These are phyloP conservation scores for Leptopilina myrica DNA, from an alignment of 2,888 invertebrate species.

Conservation along the genomic window DNA sequence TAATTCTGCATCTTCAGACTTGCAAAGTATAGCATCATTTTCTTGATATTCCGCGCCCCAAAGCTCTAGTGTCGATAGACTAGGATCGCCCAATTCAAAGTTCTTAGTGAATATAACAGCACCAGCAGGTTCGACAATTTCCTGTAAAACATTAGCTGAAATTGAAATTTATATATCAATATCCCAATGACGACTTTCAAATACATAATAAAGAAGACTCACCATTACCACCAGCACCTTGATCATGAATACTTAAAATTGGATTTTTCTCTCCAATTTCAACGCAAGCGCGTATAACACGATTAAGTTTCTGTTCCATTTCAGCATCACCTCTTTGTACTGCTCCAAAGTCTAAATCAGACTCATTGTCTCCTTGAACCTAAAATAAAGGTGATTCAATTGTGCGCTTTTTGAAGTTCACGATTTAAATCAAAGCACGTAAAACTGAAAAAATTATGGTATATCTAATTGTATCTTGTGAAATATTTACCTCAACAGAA, in stretches of 20 bases:
- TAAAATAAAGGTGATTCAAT: constrained; percentile 52
- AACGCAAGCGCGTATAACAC: constrained; percentile 94
- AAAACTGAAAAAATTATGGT: too few relatives aligned
- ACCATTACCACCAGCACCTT: constrained; percentile 98
- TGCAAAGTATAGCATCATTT: constrained; percentile 92
- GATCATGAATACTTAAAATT: constrained; percentile 97
- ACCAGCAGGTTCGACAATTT: constrained; percentile 96
- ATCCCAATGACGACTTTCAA: too few relatives aligned
- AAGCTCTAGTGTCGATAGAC: constrained; percentile 93
- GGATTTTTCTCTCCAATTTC: constrained; percentile 91
- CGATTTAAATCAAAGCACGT: too few relatives aligned
- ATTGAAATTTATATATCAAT: constrained; percentile 2
- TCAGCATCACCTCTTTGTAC: constrained; percentile 98
- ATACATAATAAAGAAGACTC: constrained; percentile 41
- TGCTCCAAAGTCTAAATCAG: constrained; percentile 95
- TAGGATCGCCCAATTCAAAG: constrained; percentile 96
- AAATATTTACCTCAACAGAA: constrained; percentile 84
- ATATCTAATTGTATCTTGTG: neutral
- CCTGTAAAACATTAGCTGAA: constrained; percentile 96
- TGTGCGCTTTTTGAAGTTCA: too few relatives aligned
- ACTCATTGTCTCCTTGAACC: constrained; percentile 92
- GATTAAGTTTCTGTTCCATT: constrained; percentile 98
- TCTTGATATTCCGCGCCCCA: constrained; percentile 99
- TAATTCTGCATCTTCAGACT: constrained; percentile 81
- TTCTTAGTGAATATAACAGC: constrained; percentile 91